These are phyloP conservation scores for Xylocampa areola DNA, from an alignment of 2,888 invertebrate genomes.

Conservation along the genomic window DNA sequence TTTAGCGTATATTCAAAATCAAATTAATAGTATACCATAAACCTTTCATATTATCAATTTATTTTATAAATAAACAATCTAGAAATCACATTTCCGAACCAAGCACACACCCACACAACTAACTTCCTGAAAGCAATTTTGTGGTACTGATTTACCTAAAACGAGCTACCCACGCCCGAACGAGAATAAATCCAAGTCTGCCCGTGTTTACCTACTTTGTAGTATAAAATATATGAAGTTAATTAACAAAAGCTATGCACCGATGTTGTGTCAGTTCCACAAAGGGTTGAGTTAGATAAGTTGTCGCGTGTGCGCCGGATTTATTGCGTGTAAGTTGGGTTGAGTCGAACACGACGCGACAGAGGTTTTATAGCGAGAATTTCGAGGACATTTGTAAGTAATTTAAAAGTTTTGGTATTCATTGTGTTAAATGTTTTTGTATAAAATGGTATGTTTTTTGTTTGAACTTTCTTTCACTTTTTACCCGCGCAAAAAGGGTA, in stretches of 20 bases:
- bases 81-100: slow-evolving; percentile 15
- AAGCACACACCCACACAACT: slow-evolving; percentile 35
- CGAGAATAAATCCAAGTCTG: slow-evolving; percentile 44
- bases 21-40: slow-evolving; percentile 7
- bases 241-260: slow-evolving; percentile 60
- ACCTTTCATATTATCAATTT: slow-evolving; percentile 21
- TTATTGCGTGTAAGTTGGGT: slow-evolving; percentile 68
- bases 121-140: slow-evolving; percentile 49
- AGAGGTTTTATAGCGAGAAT: slow-evolving; percentile 50
- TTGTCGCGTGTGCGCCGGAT: slow-evolving; percentile 75
- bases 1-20: neutral
- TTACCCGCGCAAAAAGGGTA: no score
- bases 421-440: slow-evolving; percentile 6
- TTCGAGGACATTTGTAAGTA: slow-evolving; percentile 36
- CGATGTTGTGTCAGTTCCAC: slow-evolving; percentile 58
- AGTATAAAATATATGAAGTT: slow-evolving; percentile 54
- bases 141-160: slow-evolving; percentile 45
- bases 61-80: slow-evolving; percentile 20
- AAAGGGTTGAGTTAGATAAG: slow-evolving; percentile 60
- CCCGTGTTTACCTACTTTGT: slow-evolving; percentile 34
- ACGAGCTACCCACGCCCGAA: slow-evolving; percentile 35
- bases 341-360: slow-evolving; percentile 54
- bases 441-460: slow-evolving; percentile 5
- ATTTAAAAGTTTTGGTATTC: slow-evolving; percentile 43
- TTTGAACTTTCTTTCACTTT: no score